These are phyloP conservation scores for Hipposideros armiger DNA, from an alignment of 2,113 vertebrate species.

Conservation along the genomic window DNA sequence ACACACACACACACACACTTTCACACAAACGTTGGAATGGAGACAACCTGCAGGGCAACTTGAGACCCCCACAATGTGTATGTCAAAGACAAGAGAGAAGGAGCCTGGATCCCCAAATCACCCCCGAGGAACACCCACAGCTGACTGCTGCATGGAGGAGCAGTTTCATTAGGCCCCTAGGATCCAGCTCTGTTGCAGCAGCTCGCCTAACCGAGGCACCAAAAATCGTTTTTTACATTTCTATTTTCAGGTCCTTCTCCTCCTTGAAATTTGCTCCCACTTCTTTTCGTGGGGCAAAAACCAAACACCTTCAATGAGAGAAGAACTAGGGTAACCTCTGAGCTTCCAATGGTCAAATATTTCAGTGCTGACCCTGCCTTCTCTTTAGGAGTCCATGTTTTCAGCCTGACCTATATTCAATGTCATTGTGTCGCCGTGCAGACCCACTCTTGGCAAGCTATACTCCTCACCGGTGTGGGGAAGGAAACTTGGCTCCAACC, in stretches of 20 bases:
- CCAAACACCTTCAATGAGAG: neutral
- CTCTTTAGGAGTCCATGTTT: neutral
- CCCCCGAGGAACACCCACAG: neutral
- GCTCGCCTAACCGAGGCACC: neutral
- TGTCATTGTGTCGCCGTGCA: neutral
- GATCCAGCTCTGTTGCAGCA: neutral
- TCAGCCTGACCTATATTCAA: neutral
- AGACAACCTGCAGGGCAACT: neutral
- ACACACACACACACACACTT: too few species aligned
- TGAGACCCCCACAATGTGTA: neutral
- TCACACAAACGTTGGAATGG: too few species aligned
- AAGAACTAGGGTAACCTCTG: neutral
- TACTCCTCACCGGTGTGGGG: accelerated
- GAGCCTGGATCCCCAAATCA: neutral
- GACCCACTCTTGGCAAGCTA: neutral
- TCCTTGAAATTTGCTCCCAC: neutral
- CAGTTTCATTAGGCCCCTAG: neutral
- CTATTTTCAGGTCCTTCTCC: neutral
- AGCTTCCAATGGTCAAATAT: neutral
- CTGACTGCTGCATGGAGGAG: neutral
- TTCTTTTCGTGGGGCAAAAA: neutral
- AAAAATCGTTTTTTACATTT: neutral
- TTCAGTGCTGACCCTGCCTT: neutral
- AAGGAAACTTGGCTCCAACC: neutral
- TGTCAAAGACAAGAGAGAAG: neutral